Conservation (phyloP, 1,140 invertebrate species). For the Phortica variegata region DNA sequence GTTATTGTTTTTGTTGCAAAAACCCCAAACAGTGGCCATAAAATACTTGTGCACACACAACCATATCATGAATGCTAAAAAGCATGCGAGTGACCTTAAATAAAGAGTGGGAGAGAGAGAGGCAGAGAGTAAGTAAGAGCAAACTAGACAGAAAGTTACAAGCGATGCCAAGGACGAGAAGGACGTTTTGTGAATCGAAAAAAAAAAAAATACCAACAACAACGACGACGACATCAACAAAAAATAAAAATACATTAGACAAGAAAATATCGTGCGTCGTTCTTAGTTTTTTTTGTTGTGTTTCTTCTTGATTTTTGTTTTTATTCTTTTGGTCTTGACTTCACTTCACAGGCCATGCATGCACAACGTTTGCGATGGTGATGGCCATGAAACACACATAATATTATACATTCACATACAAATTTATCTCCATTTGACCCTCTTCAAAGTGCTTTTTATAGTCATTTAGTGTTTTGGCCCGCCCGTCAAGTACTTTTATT, state of each 20-base stretch:
- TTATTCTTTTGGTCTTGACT: too few species aligned
- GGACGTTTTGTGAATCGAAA: conserved; percentile 35
- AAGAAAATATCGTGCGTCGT: conserved; percentile 50
- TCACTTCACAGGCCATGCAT: too few species aligned
- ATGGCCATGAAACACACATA: conserved; percentile 7
- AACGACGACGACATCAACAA: conserved; percentile 32
- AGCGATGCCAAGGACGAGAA: conserved; percentile 10
- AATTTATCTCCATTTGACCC: conserved; percentile 58
- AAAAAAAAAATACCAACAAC: conserved; percentile 51
- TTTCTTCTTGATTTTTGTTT: conserved; percentile 2
- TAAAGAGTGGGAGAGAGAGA: too few species aligned
- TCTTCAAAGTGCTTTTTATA: conserved; percentile 58
- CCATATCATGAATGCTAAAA: background rate
- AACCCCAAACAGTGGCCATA: conserved; percentile 43
- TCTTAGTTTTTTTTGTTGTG: conserved; percentile 17
- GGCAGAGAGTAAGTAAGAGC: background rate
- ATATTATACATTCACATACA: conserved; percentile 22
- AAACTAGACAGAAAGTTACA: conserved; percentile 33
- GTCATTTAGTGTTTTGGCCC: conserved; percentile 55
- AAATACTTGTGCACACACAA: conserved; percentile 23
- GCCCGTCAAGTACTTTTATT: conserved; percentile 55
- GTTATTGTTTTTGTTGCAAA: conserved; percentile 26
- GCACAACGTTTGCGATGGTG: conserved; percentile 6
- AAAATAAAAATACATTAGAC: conserved; percentile 55
- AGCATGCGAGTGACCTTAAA: too few species aligned